A percentile compares a stretch with the other conserved stretches of the same genome.
These are phyloP conservation scores for Apotomis capreana DNA, from an alignment of 2,888 invertebrate genomes.

Conservation along the genomic window DNA sequence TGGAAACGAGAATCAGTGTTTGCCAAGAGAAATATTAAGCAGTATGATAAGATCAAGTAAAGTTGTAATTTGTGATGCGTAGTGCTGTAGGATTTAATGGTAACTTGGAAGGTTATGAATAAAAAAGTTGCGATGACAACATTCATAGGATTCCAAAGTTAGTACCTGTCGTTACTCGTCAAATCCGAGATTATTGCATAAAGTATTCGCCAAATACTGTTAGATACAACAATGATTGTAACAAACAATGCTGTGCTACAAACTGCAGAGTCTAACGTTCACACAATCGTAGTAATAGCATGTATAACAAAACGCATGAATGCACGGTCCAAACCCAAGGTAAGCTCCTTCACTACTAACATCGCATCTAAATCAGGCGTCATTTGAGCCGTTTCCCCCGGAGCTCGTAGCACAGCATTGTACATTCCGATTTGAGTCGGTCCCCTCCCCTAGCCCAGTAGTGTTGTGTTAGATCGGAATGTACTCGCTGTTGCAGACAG, in stretches of 20 bases:
- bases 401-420: constrained; percentile 76
- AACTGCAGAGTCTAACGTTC: constrained; percentile 44
- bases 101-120: neutral
- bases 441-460: constrained; percentile 39
- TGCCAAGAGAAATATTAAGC: no score
- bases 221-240: constrained; percentile 42
- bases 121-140: no score
- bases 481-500: constrained; percentile 84
- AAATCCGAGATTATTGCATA: constrained; percentile 2
- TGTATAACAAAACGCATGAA: constrained; percentile 55
- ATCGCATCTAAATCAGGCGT: constrained; percentile 49
- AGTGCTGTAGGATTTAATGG: no score
- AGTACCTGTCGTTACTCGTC: neutral
- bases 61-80: no score
- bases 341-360: constrained; percentile 42
- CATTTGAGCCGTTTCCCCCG: constrained; percentile 73
- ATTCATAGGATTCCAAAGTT: neutral
- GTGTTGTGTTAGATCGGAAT: constrained; percentile 69
- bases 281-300: constrained; percentile 55
- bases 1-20: no score
- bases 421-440: constrained; percentile 77
- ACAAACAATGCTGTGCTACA: constrained; percentile 76
- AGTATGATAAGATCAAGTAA: no score
- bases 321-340: constrained; percentile 50
- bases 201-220: constrained; percentile 2